Evolutionary conservation across 2,113 vertebrate species (phyloP).

Genomic region (Spea bombifrons): DNA sequence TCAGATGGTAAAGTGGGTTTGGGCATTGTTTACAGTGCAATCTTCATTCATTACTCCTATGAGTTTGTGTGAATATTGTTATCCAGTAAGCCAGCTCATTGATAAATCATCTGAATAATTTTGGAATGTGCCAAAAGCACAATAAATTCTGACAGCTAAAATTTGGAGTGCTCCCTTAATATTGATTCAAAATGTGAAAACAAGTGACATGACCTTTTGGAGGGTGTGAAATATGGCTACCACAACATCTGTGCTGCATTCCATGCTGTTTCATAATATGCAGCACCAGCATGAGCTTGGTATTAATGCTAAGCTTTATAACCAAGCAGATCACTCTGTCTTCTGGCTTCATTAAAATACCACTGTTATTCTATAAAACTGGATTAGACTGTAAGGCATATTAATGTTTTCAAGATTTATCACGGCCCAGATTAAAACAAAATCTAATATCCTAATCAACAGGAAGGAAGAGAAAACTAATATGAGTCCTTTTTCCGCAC

Average conservation of each 20-base stretch:
- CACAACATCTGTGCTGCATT: conserved; percentile 82
- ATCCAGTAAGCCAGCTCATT: not conserved
- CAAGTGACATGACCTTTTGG: conserved; percentile 80
- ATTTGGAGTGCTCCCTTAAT: conserved; percentile 80
- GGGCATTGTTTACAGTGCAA: not conserved
- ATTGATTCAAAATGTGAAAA: conserved; percentile 83
- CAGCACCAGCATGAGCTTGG: conserved; percentile 76
- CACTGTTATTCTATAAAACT: conserved; percentile 56
- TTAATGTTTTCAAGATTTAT: conserved; percentile 54
- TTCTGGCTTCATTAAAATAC: conserved; percentile 65
- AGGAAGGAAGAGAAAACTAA: conserved; percentile 46
- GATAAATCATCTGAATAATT: not conserved
- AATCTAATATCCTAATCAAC: conserved; percentile 39
- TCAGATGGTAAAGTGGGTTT: too few relatives aligned
- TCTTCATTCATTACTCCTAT: not conserved
- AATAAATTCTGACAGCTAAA: conserved; percentile 67
- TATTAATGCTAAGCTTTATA: conserved; percentile 76
- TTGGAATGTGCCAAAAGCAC: not conserved
- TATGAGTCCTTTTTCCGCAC: too few relatives aligned
- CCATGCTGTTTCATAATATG: conserved; percentile 81
- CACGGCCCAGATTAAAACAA: conserved; percentile 50
- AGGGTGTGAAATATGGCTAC: conserved; percentile 79
- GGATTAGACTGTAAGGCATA: conserved; percentile 46
- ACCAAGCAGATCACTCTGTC: conserved; percentile 72
- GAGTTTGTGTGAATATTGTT: conserved; percentile 20